Conservation (phyloP, 2,888 invertebrate species). For the Zhengitettix transpicula region DNA sequence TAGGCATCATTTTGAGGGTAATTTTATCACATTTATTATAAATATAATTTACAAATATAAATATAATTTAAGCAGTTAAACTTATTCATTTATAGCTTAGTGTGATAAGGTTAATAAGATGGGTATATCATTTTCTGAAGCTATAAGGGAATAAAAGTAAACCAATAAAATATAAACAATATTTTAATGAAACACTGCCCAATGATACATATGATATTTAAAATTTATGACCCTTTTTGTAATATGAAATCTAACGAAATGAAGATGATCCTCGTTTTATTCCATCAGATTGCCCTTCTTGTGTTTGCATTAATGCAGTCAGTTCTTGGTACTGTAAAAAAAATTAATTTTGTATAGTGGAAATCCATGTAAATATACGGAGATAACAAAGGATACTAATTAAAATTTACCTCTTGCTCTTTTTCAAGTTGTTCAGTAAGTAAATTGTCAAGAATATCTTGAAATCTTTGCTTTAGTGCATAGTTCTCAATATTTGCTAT, state of each 20-base stretch:
- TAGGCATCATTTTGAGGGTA: no score
- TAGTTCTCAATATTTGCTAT: constrained; percentile 73
- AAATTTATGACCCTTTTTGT: no score
- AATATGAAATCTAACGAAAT: no score
- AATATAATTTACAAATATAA: no score
- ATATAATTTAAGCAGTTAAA: no score
- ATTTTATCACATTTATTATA: no score
- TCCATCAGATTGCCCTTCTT: background rate
- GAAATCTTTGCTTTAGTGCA: constrained; percentile 65
- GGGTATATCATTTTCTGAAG: no score
- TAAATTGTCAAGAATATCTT: constrained; percentile 61
- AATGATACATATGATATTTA: background rate
- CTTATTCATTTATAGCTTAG: no score
- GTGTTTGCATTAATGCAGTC: constrained; percentile 3
- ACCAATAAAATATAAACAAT: background rate
- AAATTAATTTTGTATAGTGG: background rate
- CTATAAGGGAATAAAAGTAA: no score
- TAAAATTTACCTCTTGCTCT: constrained; percentile 27
- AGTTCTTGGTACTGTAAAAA: constrained; percentile 6
- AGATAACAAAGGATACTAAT: background rate
- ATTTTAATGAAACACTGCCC: background rate
- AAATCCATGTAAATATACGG: background rate
- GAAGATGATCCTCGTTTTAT: background rate
- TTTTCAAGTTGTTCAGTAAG: constrained; percentile 58
- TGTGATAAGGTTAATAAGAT: no score